Percentiles rank a stretch among this genome's conserved stretches.
Evolutionary conservation across 2,888 invertebrate genomes (phyloP).

Genomic region (Abscondita cerata): DNA sequence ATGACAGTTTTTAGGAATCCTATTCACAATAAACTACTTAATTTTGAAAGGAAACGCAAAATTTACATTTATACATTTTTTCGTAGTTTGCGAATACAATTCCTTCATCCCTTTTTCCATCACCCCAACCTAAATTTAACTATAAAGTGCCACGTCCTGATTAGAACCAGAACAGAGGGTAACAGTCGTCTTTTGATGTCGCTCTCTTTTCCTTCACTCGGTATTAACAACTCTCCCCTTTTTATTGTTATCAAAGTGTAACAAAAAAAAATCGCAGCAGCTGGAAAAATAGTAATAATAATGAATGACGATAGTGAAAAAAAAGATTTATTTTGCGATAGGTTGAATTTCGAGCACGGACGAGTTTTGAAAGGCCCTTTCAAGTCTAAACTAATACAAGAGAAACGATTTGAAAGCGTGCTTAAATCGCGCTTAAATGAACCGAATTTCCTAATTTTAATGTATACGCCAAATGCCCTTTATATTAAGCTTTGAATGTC

Average conservation of each 20-base stretch:
- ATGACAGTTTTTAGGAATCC: slow-evolving; percentile 20
- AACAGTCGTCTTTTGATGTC: slow-evolving; percentile 36
- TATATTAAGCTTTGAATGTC: slow-evolving; percentile 14
- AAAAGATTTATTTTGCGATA: slow-evolving; percentile 32
- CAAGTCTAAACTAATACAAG: not conserved
- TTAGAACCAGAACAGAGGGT: slow-evolving; percentile 48
- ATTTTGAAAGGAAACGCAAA: slow-evolving; percentile 19
- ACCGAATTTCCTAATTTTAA: slow-evolving; percentile 19
- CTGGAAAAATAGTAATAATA: slow-evolving; percentile 19
- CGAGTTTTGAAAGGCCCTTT: slow-evolving; percentile 4
- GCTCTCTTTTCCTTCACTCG: slow-evolving; percentile 28
- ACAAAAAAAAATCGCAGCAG: slow-evolving; percentile 25
- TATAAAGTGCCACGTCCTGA: slow-evolving; percentile 52
- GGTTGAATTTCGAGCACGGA: slow-evolving; percentile 13
- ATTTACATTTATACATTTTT: slow-evolving; percentile 12
- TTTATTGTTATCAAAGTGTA: slow-evolving; percentile 21
- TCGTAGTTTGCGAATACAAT: slow-evolving; percentile 7
- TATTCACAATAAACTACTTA: slow-evolving; percentile 21
- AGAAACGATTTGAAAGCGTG: not conserved
- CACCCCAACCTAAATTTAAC: slow-evolving; percentile 42
- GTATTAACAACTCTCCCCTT: slow-evolving; percentile 17
- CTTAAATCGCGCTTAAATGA: slow-evolving; percentile 8
- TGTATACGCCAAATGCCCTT: slow-evolving; percentile 15
- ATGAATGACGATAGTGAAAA: too few relatives aligned
- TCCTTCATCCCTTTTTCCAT: slow-evolving; percentile 29